Percentiles rank a stretch among this genome's conserved stretches.
Conservation (phyloP, 2,888 invertebrate species). For the Polymixis lichenea region DNA sequence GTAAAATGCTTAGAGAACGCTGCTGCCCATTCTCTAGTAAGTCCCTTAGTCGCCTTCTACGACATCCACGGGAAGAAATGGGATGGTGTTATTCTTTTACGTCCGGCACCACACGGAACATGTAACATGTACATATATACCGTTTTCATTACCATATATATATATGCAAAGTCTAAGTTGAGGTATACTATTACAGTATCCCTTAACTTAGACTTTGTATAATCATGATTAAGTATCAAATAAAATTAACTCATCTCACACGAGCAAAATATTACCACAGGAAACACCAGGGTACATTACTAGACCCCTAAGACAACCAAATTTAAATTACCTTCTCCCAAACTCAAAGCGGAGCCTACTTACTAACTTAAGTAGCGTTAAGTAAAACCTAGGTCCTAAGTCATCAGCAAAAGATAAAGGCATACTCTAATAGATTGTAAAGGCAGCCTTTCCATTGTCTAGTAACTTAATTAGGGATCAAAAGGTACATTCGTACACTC, state of each 20-base stretch:
- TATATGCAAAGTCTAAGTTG: too few species aligned
- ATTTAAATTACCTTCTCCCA: background rate
- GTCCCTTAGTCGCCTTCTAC: too few species aligned
- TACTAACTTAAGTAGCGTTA: constrained; percentile 1
- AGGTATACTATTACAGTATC: too few species aligned
- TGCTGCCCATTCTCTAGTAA: too few species aligned
- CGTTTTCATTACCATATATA: too few species aligned
- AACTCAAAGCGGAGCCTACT: background rate
- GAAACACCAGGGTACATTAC: background rate
- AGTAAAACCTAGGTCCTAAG: constrained; percentile 25
- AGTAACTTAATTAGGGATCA: constrained; percentile 51
- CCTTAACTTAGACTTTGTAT: too few species aligned
- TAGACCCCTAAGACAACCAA: background rate
- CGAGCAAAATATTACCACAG: background rate
- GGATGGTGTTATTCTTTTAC: too few species aligned
- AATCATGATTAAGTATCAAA: background rate
- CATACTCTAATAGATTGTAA: constrained; percentile 17
- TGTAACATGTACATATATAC: too few species aligned
- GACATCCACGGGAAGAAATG: too few species aligned
- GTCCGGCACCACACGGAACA: too few species aligned
- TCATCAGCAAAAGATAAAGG: constrained; percentile 38
- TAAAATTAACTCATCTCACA: background rate
- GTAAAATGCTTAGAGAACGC: too few species aligned
- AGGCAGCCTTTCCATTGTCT: constrained; percentile 44
- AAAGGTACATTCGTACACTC: constrained; percentile 29